Conservation (phyloP, 1,140 invertebrate genomes). For the Liolophura sinensis region DNA sequence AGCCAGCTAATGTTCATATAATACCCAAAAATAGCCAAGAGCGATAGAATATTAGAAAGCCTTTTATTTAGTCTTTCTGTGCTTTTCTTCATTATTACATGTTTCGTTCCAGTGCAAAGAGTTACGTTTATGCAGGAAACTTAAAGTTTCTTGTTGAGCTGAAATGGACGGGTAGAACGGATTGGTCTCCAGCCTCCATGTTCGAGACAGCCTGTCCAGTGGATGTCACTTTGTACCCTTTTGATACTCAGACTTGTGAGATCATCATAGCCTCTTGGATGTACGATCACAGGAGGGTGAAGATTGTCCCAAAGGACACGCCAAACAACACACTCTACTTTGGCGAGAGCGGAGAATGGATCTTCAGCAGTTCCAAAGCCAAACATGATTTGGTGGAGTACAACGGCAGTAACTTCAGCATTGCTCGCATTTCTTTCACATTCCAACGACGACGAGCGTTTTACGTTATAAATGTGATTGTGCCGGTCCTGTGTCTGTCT, state of each 20-base stretch:
- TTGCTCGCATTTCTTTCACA: constrained; percentile 1
- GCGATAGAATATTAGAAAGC: too few species aligned
- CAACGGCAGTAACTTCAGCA: not conserved
- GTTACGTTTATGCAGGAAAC: too few species aligned
- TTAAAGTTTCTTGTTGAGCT: too few species aligned
- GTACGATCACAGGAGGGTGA: constrained; percentile 3
- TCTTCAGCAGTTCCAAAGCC: not conserved
- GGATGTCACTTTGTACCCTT: constrained; percentile 8
- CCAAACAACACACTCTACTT: not conserved
- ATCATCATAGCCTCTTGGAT: not conserved
- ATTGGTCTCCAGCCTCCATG: constrained; percentile 3
- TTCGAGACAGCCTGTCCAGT: constrained; percentile 1
- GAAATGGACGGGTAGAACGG: not conserved
- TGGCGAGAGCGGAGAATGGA: not conserved
- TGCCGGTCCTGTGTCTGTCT: constrained; percentile 9
- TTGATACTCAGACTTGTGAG: constrained; percentile 5
- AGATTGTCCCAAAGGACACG: not conserved
- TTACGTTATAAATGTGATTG: constrained; percentile 7
- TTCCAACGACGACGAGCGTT: constrained; percentile 5
- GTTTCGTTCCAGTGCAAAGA: too few species aligned
- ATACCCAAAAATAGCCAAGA: too few species aligned
- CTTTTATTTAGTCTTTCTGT: too few species aligned
- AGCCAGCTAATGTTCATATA: too few species aligned
- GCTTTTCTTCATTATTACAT: too few species aligned
- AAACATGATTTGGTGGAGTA: not conserved